Base-by-base conservation (phyloP, 2,113 vertebrate species). In the Otis tarda region DNA sequence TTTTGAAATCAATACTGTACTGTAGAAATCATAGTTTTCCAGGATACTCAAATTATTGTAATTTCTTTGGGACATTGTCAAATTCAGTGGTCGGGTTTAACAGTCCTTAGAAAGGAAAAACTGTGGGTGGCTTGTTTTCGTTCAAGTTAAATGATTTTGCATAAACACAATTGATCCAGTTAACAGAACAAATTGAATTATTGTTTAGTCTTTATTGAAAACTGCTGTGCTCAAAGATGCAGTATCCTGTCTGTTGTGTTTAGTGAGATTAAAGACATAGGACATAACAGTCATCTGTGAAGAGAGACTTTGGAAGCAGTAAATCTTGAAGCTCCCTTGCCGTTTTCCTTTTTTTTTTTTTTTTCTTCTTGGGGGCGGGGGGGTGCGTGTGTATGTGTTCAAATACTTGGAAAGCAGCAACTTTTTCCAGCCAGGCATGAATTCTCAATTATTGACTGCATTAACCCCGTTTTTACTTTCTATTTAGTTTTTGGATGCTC, bases 11-110 rank as follows among this genome's bases (percentile, higher is more conserved):
- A 78, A 75, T 35, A 63, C 15, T 47, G 30, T 60, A 64, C 28
- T 80, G 71, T 71, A 94, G 85, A 96, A 93, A 83, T 90, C 90
- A 95, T 43, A 89, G 69, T 91, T 89, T 94, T 83, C 37, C 61
- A 91, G 86, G 69, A 91, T 91, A 93, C 53, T 91, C 39, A 61
- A 52, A 78, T 81, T 74, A 81, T 14, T 39, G 43, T 53, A 37
- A 87, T 96, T 87, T 92, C 61, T 50, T 76, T 17, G 49, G 60
- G 84, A 76, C 82, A 68, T 12, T 27, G 56, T 81, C 57, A 71
- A 64, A 94, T 68, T 83, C 41, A 82, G 60, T 49, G 39, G 33
- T 27, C 3, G 4, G 13, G 14, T 75, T 84, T 89, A 95, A 70
- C 25, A 69, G n/a, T 75, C 35, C 30, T 71, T 53, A 89, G 31